Evolutionary conservation across 1,140 invertebrate species (phyloP), one percentile per base, ranked within the genome.

Genomic region (Trichomalopsis sarcophagae): DNA sequence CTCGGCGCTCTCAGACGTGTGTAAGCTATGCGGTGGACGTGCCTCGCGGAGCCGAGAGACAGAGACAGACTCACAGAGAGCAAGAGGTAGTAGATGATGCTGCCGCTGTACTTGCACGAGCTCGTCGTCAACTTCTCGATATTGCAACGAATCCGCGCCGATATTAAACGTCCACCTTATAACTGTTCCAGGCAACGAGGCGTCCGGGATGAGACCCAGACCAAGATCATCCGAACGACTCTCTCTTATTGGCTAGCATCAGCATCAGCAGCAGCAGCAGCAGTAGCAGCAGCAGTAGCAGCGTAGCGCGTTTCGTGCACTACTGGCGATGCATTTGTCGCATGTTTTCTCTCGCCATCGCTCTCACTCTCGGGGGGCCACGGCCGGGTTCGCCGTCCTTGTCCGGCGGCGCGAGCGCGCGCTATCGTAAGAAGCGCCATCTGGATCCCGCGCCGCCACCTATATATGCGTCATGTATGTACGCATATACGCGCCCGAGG

Each of bases 261-360:
- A 27, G 27, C 9, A 66, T 50, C 36, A 27, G 17, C 5, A 55
- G 50, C 50, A 55, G n/a, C n/a, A n/a, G 50, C 9, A 66, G 76
- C 36, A 27, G 17, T 17, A 55, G 50, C 50, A 55, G 50, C 50
- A 55, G 50, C 17, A 55, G 27, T 36, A 30, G 21, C 9, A 66
- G 76, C 36, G 62, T 36, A 36, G 14, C 30, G 30, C 66, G 66
- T 17, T 47, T n/a, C 50, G 10, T 44, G 78, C n/a, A 44, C 62
- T 74, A 44, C 7, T 40, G 44, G 69, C 17, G 14, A 9, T 82
- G 69, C 81, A 81, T 81, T 81, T 81, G 80, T 82, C 71, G 69
- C 81, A 81, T 81, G 80, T 44, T 81, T 33, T 75, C 81, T 62
- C 30, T n/a, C 55, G 55, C 21, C 55, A 21, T 62, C 55, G n/a